phyloP scores from a whole-genome alignment of 2,797 vertebrate genomes.

The Acanthurus tractus region DNA sequence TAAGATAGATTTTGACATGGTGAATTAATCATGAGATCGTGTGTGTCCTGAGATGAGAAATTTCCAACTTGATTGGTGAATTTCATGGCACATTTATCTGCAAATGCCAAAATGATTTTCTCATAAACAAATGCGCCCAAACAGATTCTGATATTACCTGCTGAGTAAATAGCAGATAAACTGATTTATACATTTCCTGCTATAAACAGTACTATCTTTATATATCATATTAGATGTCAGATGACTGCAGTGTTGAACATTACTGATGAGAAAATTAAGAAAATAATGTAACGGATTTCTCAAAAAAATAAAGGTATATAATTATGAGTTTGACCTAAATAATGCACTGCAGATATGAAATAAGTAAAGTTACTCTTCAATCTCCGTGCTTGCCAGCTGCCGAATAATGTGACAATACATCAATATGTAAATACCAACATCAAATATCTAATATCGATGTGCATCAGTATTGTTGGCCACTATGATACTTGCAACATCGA shows the following conservation, averaged over 20 bases:
- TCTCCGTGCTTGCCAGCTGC: neutral
- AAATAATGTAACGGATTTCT: neutral
- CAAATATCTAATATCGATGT: too few species aligned
- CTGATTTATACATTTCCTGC: neutral
- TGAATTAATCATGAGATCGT: conserved; percentile 36
- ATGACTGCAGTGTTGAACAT: neutral
- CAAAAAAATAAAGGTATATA: neutral
- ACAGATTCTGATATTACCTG: neutral
- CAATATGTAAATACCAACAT: neutral
- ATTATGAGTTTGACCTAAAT: conserved; percentile 4
- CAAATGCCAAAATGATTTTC: conserved; percentile 31
- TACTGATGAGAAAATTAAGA: neutral
- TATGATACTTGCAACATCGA: neutral
- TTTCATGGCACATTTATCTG: conserved; percentile 65
- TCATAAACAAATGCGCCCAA: conserved; percentile 27
- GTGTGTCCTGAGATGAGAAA: conserved; percentile 38
- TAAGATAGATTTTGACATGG: conserved; percentile 38
- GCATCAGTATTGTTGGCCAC: neutral
- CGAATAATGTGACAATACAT: conserved; percentile 14
- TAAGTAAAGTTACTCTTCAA: conserved; percentile 6
- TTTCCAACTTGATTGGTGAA: conserved; percentile 25
- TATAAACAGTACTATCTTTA: too few species aligned
- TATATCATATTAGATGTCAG: conserved; percentile 5
- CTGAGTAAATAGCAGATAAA: neutral
- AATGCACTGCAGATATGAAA: neutral